These are phyloP conservation scores for Drosophila ambigua DNA, from an alignment of 1,140 invertebrate species.

Conservation along the genomic window DNA sequence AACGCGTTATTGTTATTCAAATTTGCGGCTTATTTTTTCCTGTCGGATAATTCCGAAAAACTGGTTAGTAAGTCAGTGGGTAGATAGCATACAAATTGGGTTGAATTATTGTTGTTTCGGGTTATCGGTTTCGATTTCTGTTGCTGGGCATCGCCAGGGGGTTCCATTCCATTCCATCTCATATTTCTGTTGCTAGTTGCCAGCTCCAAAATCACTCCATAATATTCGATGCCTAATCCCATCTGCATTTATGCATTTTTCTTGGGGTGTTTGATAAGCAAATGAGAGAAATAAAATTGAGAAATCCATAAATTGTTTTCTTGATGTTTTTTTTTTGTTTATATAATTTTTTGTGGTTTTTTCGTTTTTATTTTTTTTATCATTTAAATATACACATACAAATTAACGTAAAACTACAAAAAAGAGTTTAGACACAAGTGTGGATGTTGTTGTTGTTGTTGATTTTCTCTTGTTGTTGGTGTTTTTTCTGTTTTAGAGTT, in stretches of 20 bases:
- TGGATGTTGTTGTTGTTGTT: constrained; percentile 50
- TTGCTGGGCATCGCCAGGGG: too few relatives aligned
- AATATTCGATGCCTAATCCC: constrained; percentile 3
- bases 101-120: constrained; percentile 18
- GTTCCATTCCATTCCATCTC: constrained; percentile 9
- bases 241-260: constrained; percentile 11
- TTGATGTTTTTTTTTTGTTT: constrained; percentile 48
- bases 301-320: constrained; percentile 35
- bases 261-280: constrained; percentile 3
- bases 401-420: constrained; percentile 82
- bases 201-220: constrained; percentile 11
- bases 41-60: constrained; percentile 61
- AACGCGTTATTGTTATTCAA: constrained; percentile 81
- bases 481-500: constrained; percentile 44
- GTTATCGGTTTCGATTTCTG: constrained; percentile 1
- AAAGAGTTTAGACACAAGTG: constrained; percentile 68
- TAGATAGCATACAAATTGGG: constrained; percentile 69
- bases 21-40: constrained; percentile 40
- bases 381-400: constrained; percentile 81
- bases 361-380: constrained; percentile 52
- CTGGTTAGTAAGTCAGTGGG: constrained; percentile 82
- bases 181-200: constrained; percentile 48
- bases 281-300: constrained; percentile 13
- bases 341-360: constrained; percentile 52
- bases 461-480: constrained; percentile 50